Evolutionary conservation across 2,797 vertebrate species (phyloP), one percentile per base, ranked within the genome.

Genomic region (Catharus ustulatus): DNA sequence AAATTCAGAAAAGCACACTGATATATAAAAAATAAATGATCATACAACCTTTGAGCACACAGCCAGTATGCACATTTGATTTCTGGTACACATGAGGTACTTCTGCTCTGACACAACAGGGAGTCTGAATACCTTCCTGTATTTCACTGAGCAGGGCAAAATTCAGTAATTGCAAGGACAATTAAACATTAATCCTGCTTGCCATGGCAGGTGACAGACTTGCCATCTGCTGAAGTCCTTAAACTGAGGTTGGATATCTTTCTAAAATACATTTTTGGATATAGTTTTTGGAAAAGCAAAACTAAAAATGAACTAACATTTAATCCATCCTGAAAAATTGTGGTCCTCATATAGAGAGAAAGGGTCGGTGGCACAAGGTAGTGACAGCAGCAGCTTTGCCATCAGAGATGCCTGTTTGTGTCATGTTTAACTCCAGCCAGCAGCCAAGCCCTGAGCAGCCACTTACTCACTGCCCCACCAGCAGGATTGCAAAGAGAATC

Each of bases 141-240:
- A 72, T 87, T 94, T 84, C 68, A 62, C 40, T 26, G 61, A 92
- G 73, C 38, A 75, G 76, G 72, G 86, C 52, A 93, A 83, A 91
- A 94, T 86, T 91, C 85, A 78, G 73, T 76, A 96, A 91, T 48
- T 75, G 74, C 69, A 96, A 91, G 90, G 90, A 96, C 93, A 95
- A 96, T 96, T 96, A 94, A 95, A 84, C 91, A 87, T 82, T 95
- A 84, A 75, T 90, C 83, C 72, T 84, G 74, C 67, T 84, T 93
- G 88, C 83, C 74, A 82, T 81, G 67, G 78, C 84, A 95, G 85
- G 94, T 95, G 96, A 86, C 87, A 95, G 95, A 96, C 94, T 90
- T 90, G 74, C 90, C 94, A 96, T 96, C 96, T 95, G 96, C 73
- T 92, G 51, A 93, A 88, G 51, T 63, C 71, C 67, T 88, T 69